Evolutionary conservation across 2,113 vertebrate species (phyloP).

Genomic region (Sinosuthora webbiana): DNA sequence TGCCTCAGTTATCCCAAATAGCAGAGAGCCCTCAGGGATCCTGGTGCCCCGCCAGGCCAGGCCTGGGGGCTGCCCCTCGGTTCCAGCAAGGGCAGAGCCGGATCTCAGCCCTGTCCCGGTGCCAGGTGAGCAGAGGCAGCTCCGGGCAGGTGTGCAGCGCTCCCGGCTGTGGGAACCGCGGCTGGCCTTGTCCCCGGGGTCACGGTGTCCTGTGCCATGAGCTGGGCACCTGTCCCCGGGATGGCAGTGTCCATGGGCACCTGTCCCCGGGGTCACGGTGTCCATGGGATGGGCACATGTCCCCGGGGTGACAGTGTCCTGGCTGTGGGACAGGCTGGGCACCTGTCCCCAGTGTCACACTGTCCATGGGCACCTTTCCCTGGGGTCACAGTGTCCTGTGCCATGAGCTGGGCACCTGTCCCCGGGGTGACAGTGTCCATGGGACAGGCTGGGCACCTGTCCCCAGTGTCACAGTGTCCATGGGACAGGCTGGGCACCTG

Average conservation of each 20-base stretch:
- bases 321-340: too few relatives aligned
- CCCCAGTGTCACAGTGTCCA: neutral
- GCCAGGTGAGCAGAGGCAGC: neutral
- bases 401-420: neutral
- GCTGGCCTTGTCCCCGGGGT: neutral
- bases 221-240: too few relatives aligned
- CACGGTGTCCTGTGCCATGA: neutral
- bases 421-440: too few relatives aligned
- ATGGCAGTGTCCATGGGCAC: too few relatives aligned
- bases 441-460: too few relatives aligned
- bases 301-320: too few relatives aligned
- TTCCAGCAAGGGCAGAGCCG: fast-evolving
- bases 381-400: neutral
- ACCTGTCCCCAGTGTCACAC: too few relatives aligned
- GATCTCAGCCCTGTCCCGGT: neutral
- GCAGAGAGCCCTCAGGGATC: fast-evolving
- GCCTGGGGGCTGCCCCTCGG: neutral
- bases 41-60: fast-evolving
- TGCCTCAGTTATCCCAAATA: fast-evolving
- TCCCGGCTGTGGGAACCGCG: neutral
- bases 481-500: neutral
- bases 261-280: fast-evolving
- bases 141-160: neutral
- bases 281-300: neutral
- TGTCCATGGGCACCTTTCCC: neutral